phyloP scores from a whole-genome alignment of 2,888 invertebrate species.

The Stegophylla sp. region DNA sequence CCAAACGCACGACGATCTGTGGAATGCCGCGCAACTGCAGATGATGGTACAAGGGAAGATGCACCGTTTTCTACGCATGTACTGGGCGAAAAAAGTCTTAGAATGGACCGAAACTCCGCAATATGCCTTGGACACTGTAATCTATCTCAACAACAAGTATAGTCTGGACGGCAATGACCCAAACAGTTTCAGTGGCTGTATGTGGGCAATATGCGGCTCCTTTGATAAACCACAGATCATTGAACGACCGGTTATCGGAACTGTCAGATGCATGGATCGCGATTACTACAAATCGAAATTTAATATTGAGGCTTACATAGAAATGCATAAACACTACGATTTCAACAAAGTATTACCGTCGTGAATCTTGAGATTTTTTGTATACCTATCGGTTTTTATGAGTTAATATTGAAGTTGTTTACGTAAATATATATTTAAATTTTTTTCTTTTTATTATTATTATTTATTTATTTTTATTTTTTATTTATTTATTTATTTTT shows the following conservation, averaged over 20 bases:
- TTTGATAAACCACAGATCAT: slow-evolving; percentile 93
- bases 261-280: slow-evolving; percentile 91
- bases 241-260: slow-evolving; percentile 84
- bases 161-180: slow-evolving; percentile 88
- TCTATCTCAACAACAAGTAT: slow-evolving; percentile 86
- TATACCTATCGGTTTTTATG: no score
- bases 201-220: slow-evolving; percentile 93
- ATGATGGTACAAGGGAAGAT: slow-evolving; percentile 84
- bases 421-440: no score
- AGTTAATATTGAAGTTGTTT: no score
- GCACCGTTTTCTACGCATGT: no score
- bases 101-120: slow-evolving; percentile 87
- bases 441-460: no score
- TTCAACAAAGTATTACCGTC: no score
- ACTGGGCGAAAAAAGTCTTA: no score
- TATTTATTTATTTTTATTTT: no score
- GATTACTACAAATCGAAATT: slow-evolving; percentile 87
- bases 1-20: slow-evolving; percentile 84
- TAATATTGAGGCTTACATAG: slow-evolving; percentile 76
- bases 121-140: slow-evolving; percentile 77
- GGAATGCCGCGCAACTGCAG: slow-evolving; percentile 90
- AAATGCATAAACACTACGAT: no score
- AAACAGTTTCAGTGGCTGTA: slow-evolving; percentile 90
- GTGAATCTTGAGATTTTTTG: no score
- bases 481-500: no score